Base-by-base conservation (phyloP, 1,140 invertebrate species). In the Diachasma alloeum region DNA sequence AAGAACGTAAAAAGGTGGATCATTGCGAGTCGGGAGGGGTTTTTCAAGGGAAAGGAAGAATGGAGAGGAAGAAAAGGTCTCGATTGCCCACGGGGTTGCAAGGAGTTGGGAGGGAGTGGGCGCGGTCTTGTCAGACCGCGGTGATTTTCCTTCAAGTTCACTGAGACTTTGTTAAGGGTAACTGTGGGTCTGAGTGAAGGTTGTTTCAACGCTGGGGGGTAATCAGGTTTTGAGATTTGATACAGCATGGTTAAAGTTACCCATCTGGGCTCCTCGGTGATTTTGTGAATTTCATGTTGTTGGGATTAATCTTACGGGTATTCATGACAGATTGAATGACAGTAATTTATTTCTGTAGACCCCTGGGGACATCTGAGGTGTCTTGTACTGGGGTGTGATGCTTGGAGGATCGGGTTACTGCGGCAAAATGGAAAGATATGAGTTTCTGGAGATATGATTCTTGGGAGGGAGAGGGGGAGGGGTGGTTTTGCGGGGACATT, bases 201-300 rank as follows among this genome's bases (percentile, higher is more conserved):
- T 63, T 63, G 24, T 63, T 26, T 26, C 59, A 63, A 63, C 19
- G 22, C 59, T 63, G 17, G 10, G 59, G 59, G 59, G 59, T 63
- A 63, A 31, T 63, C 19, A 63, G 59, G 19, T 63, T 63, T 31
- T 26, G 59, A 26, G 59, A 63, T 63, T 63, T 63, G 59, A 63
- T 63, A 63, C 59, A 17, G 48, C 1, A 1, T 63, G 59, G 59
- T 26, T 26, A 26, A 26, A 26, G 24, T 63, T 63, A 63, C 59
- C 24, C 24, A 63, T 63, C 59, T 63, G 15, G 59, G 19, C 8
- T 63, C 8, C 15, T 63, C 8, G 8, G 8, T 24, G 59, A 6
- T 63, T 63, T 63, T 31, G 59, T 26, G 59, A 63, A 63, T 63
- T 63, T 63, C 59, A 63, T 56, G 48, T 56, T 56, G 59, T 63